Percentiles rank a stretch among this genome's conserved stretches.
Evolutionary conservation across 1,140 invertebrate genomes (phyloP).

Genomic region (Trinorchestia longiramus): DNA sequence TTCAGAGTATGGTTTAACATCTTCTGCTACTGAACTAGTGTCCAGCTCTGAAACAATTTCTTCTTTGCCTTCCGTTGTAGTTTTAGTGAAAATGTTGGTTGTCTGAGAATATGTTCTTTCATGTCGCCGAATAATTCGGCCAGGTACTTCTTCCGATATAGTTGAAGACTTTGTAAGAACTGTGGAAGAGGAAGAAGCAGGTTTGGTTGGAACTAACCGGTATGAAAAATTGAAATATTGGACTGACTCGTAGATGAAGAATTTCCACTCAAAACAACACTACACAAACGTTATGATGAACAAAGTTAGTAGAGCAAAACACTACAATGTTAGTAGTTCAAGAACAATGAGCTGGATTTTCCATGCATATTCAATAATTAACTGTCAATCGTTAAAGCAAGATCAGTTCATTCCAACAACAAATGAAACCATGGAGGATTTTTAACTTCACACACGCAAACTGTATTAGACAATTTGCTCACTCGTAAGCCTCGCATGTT

Average conservation of each 20-base stretch:
- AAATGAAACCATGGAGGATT: neutral
- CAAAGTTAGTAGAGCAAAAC: constrained; percentile 25
- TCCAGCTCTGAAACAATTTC: constrained; percentile 50
- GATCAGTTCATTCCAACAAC: neutral
- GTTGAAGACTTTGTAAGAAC: constrained; percentile 22
- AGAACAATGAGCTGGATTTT: constrained; percentile 44
- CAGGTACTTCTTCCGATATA: constrained; percentile 49
- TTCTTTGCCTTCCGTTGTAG: constrained; percentile 56
- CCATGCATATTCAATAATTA: constrained; percentile 35
- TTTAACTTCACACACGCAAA: neutral
- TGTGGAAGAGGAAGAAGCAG: constrained; percentile 52
- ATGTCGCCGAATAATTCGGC: constrained; percentile 62
- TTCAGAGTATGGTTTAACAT: constrained; percentile 66
- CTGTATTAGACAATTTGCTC: neutral
- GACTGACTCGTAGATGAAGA: constrained; percentile 42
- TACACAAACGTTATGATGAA: constrained; percentile 27
- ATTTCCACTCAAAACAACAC: constrained; percentile 1
- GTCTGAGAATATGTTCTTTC: constrained; percentile 65
- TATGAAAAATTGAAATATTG: neutral
- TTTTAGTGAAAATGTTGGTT: constrained; percentile 63
- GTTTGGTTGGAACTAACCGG: constrained; percentile 5
- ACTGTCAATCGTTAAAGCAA: neutral
- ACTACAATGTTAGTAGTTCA: constrained; percentile 37
- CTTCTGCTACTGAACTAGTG: constrained; percentile 57
- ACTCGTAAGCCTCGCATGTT: neutral